Evolutionary conservation across 1,140 invertebrate species (phyloP).

Genomic region (Nebria ingens): DNA sequence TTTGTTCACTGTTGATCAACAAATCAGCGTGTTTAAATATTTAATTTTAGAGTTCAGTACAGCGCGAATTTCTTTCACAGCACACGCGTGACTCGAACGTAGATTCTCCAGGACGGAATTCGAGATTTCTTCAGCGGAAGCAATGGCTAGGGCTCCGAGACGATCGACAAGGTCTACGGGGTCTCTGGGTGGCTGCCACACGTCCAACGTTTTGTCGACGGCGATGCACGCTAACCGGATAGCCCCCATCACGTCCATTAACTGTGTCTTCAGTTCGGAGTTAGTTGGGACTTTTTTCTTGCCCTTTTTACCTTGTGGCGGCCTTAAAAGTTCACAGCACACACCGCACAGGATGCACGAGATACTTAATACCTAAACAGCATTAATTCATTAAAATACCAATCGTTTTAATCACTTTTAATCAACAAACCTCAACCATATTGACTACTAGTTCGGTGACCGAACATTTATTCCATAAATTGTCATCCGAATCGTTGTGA

Average conservation of each 20-base stretch:
- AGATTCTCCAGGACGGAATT: neutral
- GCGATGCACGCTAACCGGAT: neutral
- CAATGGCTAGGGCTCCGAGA: neutral
- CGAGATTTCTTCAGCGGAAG: neutral
- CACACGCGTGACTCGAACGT: neutral
- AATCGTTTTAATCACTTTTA: too few relatives aligned
- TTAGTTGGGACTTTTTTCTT: neutral
- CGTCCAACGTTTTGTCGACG: neutral
- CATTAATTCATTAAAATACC: neutral
- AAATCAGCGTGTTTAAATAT: slow-evolving; percentile 6
- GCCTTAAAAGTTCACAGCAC: neutral
- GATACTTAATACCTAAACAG: neutral
- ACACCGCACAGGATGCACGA: neutral
- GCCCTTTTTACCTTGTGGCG: neutral
- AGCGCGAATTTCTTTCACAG: neutral
- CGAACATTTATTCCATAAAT: slow-evolving; percentile 26
- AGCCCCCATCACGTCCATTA: neutral
- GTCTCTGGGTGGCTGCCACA: neutral
- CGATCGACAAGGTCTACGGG: neutral
- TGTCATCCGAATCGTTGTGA: slow-evolving; percentile 25
- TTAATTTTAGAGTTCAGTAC: slow-evolving; percentile 5
- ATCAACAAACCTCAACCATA: slow-evolving; percentile 26
- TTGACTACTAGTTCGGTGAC: slow-evolving; percentile 28
- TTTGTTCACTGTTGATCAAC: slow-evolving; percentile 1
- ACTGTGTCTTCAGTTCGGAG: neutral